Evolutionary conservation across 1,140 invertebrate species (phyloP).

Genomic region (Brachionus asplanchnoidis): DNA sequence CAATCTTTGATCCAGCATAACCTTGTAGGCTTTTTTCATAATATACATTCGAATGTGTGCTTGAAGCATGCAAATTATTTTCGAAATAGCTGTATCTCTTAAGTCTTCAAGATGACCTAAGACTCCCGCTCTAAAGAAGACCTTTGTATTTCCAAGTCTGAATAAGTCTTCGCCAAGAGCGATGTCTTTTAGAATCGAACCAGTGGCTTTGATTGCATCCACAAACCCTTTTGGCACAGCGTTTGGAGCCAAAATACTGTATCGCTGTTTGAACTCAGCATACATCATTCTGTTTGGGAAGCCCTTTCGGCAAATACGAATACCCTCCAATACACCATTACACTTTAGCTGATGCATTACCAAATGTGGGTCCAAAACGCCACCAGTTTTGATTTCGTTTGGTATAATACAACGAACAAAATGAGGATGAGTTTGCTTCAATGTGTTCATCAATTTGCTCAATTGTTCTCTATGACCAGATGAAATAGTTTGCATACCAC

Average conservation of each 20-base stretch:
- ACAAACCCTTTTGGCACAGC: conserved; percentile 68
- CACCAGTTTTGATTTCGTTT: conserved; percentile 92
- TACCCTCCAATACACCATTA: conserved; percentile 99
- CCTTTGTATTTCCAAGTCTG: conserved; percentile 93
- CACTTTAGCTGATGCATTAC: conserved; percentile 96
- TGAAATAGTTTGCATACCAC: conserved; percentile 89
- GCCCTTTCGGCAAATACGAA: conserved; percentile 99
- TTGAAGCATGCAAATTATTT: conserved; percentile 98
- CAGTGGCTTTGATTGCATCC: conserved; percentile 76
- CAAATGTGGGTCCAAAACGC: conserved; percentile 95
- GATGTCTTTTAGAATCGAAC: conserved; percentile 70
- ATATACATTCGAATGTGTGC: conserved; percentile 80
- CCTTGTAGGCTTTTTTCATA: conserved; percentile 87
- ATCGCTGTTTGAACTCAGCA: conserved; percentile 99
- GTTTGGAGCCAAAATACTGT: conserved; percentile 90
- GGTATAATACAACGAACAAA: conserved; percentile 99
- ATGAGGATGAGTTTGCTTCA: conserved; percentile 93
- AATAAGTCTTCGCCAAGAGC: conserved; percentile 78
- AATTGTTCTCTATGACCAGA: conserved; percentile 85
- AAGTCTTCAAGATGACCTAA: conserved; percentile 99
- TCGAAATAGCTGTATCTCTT: conserved; percentile 94
- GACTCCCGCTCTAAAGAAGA: conserved; percentile 99
- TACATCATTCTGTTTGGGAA: conserved; percentile 99
- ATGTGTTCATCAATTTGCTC: conserved; percentile 91
- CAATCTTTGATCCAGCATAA: conserved; percentile 92